A percentile compares a stretch with the other conserved stretches of the same genome.
Conservation (phyloP, 2,797 vertebrate genomes). For the Peromyscus nudipes region DNA sequence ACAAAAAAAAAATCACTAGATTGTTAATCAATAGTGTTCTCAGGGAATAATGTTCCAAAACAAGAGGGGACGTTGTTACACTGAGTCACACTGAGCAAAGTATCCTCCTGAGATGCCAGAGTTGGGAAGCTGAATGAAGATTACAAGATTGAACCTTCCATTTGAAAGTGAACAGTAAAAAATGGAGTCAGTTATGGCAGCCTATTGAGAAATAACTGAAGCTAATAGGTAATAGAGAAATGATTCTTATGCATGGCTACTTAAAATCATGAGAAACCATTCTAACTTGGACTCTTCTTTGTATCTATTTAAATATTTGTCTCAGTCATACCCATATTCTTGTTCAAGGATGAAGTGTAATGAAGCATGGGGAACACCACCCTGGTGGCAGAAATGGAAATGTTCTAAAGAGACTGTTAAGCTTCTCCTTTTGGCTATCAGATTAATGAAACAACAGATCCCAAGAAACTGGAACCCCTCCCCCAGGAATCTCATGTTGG, state of each 20-base stretch:
- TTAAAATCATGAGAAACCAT: not conserved
- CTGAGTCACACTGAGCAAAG: not conserved
- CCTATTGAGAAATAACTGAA: not conserved
- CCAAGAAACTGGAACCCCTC: not conserved
- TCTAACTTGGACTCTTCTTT: not conserved
- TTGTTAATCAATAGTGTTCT: not conserved
- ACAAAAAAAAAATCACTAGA: not conserved
- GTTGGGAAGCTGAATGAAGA: not conserved
- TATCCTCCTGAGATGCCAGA: not conserved
- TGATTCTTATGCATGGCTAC: not conserved
- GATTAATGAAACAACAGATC: not conserved
- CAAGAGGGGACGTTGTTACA: not conserved
- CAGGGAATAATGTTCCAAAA: not conserved
- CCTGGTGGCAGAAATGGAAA: not conserved
- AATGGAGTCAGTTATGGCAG: not conserved
- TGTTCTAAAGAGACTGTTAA: not conserved
- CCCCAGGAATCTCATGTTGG: not conserved
- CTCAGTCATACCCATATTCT: not conserved
- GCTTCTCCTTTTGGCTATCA: fast-evolving
- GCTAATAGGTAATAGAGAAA: not conserved
- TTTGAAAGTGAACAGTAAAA: not conserved
- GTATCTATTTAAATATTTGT: not conserved
- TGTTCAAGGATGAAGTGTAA: not conserved
- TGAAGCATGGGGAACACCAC: not conserved
- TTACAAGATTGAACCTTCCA: not conserved